Evolutionary conservation across 2,797 vertebrate species (phyloP).

Genomic region (Aratinga solstitialis): DNA sequence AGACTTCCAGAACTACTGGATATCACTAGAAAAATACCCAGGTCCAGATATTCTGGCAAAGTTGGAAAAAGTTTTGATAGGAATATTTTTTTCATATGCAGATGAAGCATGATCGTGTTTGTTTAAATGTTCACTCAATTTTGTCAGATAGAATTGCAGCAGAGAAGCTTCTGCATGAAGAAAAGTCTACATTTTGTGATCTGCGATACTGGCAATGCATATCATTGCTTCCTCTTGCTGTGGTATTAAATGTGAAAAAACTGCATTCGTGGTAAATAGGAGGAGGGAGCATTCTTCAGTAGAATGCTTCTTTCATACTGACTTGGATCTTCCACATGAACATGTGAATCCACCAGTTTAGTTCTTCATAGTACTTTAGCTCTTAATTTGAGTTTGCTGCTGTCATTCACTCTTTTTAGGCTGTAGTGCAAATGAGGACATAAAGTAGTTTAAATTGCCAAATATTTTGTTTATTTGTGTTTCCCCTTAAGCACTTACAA

Average conservation of each 20-base stretch:
- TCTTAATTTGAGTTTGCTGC: background rate
- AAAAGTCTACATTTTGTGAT: background rate
- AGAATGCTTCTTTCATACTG: background rate
- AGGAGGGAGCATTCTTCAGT: background rate
- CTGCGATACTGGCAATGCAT: background rate
- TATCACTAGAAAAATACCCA: background rate
- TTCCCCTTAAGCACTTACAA: background rate
- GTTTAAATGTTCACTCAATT: background rate
- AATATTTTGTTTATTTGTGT: conserved; percentile 12
- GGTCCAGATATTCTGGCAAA: background rate
- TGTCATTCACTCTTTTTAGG: background rate
- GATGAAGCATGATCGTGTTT: background rate
- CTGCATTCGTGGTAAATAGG: background rate
- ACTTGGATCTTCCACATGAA: background rate
- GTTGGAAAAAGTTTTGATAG: background rate
- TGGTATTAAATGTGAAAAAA: background rate
- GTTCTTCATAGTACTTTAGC: background rate
- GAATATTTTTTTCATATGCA: background rate
- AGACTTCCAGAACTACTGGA: background rate
- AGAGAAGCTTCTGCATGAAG: background rate
- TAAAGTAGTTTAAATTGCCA: background rate
- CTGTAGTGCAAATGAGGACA: background rate
- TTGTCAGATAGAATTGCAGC: background rate
- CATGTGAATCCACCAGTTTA: background rate
- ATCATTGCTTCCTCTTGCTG: background rate